Evolutionary conservation across 2,888 invertebrate species (phyloP), one percentile per base, ranked within the genome.

Genomic region (Cyclophora albipunctata): DNA sequence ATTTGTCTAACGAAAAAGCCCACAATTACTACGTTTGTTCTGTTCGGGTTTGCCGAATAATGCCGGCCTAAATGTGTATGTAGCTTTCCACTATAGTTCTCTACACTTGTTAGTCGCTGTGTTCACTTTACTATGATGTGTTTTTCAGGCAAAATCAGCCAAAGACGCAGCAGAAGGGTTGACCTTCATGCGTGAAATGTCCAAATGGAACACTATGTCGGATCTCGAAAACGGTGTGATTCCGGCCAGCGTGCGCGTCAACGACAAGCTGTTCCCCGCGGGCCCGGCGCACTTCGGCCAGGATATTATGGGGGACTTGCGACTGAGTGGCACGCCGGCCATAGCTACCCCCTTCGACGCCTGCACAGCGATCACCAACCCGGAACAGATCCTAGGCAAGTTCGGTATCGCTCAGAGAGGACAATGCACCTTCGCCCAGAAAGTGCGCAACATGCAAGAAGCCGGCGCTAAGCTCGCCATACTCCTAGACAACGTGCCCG

Each of bases 171-270:
- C 97, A 65, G 96, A 98, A 83, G 98, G 99, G 0, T 86, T 97
- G 40, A 90, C 95, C 7, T 98, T 99, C 75, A 98, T 99, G 97
- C 95, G 96, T 70, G 98, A 99, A 84, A 98, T 99, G 96, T 92
- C 97, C 1, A 96, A 97, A 72, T 87, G 97, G 60, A 96, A 96
- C 48, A 94, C 95, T 62, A 82, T 93, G 54, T 92, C 95, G 69
- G 93, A 93, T 49, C 60, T 69, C 20, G 87, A 85, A 46, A 84
- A 84, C 58, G 84, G 84, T 2, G 84, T 87, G 2, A 70, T 78
- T 0, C 73, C 87, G 0, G 78, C 75, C 2, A 86, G 74, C 0
- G 70, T 86, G 3, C 69, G 64, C 4, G 58, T 81, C 3, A 59
- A 66, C 3, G 75, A 73, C 5, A 69, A 63, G 33, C 57, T 86